These are phyloP conservation scores for Hormaphis cornu DNA, from an alignment of 1,140 invertebrate genomes.

Conservation along the genomic window DNA sequence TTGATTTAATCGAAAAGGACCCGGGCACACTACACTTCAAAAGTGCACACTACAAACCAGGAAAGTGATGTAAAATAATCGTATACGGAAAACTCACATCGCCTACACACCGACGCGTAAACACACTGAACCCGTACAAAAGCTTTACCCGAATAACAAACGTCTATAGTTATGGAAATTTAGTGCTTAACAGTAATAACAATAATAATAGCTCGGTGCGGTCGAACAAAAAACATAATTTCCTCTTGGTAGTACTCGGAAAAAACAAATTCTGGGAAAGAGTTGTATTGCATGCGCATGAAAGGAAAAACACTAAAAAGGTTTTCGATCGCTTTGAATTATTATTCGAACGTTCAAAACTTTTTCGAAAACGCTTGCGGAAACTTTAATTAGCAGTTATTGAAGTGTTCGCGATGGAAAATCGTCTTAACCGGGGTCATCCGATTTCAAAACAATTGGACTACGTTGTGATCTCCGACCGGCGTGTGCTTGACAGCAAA, in stretches of 20 bases:
- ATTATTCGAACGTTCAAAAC: not conserved
- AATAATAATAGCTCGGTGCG: no score
- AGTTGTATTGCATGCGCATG: no score
- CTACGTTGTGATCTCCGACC: no score
- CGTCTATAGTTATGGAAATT: not conserved
- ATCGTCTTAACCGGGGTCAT: no score
- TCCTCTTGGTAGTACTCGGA: not conserved
- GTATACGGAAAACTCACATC: not conserved
- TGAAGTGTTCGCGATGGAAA: no score
- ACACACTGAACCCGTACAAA: not conserved
- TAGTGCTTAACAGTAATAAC: not conserved
- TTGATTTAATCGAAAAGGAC: not conserved
- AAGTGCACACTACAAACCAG: no score
- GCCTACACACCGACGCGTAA: not conserved
- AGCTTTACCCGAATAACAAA: not conserved
- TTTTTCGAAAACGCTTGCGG: not conserved
- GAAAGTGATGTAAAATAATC: not conserved
- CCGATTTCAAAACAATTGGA: no score
- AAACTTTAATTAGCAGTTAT: not conserved
- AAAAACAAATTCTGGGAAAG: not conserved
- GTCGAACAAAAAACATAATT: not conserved
- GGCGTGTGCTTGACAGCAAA: no score
- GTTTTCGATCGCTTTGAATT: not conserved
- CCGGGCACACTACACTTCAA: not conserved
- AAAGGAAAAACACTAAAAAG: not conserved